phyloP scores from a whole-genome alignment of 2,113 vertebrate species.

The Periophthalmus modestus region DNA sequence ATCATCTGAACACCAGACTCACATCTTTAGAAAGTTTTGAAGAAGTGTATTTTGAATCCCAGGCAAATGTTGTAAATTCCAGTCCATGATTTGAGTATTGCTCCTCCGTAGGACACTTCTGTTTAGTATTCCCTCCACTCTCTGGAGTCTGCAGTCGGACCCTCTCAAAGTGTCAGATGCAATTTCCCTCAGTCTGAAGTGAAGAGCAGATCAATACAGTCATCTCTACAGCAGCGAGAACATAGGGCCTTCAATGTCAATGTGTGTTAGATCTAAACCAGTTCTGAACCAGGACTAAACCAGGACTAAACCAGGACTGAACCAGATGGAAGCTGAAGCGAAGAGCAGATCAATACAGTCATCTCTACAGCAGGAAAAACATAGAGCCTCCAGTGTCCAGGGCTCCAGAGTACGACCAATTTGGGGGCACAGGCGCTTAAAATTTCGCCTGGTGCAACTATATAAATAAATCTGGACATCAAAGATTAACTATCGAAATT shows the following conservation, averaged over 20 bases:
- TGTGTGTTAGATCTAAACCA: background rate
- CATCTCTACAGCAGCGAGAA: background rate
- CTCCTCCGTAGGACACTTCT: background rate
- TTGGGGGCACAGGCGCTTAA: too few species aligned
- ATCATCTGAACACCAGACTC: too few species aligned
- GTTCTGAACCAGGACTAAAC: background rate
- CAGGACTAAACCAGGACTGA: background rate
- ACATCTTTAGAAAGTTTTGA: too few species aligned
- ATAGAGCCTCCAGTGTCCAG: too few species aligned
- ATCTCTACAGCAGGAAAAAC: too few species aligned
- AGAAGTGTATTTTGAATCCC: too few species aligned
- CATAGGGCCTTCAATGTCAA: background rate
- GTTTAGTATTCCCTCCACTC: background rate
- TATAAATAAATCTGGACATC: too few species aligned
- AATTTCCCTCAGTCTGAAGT: background rate
- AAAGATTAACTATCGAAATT: too few species aligned
- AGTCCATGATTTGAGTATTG: background rate
- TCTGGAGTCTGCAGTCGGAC: background rate
- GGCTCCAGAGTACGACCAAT: too few species aligned
- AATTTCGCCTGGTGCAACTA: too few species aligned
- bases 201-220: background rate
- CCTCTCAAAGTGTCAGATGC: background rate
- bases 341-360: background rate
- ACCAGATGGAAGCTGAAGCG: background rate
- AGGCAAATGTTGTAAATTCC: background rate